Conservation (phyloP, 2,888 invertebrate species). For the Eilema griseolum region DNA sequence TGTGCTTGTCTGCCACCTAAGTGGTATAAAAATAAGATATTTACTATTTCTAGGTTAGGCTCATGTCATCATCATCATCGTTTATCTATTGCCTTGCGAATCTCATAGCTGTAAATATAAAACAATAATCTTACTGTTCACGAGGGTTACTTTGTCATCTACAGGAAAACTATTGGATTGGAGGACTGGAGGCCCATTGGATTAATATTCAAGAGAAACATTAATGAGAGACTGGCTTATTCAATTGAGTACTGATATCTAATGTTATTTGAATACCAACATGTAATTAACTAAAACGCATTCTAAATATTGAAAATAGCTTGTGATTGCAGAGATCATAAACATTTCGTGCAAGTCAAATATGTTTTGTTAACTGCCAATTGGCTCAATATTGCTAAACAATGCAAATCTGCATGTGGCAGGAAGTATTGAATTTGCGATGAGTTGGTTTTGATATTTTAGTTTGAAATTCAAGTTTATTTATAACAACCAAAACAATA, state of each 20-base stretch:
- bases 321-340: background rate
- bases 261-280: background rate
- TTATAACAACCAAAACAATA: background rate
- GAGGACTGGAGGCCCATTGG: no score
- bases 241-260: background rate
- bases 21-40: no score
- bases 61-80: no score
- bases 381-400: slow-evolving; percentile 4
- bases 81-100: no score
- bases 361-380: background rate
- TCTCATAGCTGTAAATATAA: background rate
- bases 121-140: background rate
- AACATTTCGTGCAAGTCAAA: background rate
- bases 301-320: background rate
- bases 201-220: no score
- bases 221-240: background rate
- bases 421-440: background rate
- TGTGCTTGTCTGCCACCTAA: no score
- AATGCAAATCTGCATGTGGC: background rate
- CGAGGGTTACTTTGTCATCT: background rate
- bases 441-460: background rate
- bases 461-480: background rate
- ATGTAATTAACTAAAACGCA: background rate
- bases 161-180: background rate
- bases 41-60: no score